Evolutionary conservation across 2,113 vertebrate genomes (phyloP).

Genomic region (Muntiacus reevesi): DNA sequence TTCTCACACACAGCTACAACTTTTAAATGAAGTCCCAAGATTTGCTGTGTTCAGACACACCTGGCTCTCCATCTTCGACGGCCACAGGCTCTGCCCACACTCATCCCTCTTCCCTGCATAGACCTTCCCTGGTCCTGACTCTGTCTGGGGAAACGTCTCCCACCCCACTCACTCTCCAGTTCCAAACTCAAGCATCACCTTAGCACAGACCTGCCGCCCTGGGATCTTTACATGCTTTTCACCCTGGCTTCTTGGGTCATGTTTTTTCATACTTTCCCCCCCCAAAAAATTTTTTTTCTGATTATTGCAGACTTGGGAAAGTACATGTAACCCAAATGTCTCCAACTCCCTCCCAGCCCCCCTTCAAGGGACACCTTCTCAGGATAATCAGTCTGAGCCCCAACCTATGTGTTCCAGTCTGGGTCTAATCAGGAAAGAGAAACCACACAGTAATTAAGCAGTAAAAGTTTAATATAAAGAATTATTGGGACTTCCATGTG

Average conservation of each 20-base stretch:
- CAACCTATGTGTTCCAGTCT: neutral
- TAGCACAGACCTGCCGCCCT: neutral
- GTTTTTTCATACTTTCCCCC: neutral
- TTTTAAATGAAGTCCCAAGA: neutral
- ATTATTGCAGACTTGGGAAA: neutral
- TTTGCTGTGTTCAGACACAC: neutral
- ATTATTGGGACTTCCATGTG: neutral
- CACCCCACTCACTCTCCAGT: neutral
- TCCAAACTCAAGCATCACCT: neutral
- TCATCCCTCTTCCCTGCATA: fast-evolving
- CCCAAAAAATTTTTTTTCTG: neutral
- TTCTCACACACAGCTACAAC: neutral
- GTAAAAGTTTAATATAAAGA: neutral
- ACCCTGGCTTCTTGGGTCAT: neutral
- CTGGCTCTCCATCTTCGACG: fast-evolving
- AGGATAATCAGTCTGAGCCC: neutral
- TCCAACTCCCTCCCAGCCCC: neutral
- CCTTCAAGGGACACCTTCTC: neutral
- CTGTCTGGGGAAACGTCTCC: neutral
- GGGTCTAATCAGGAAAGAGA: neutral
- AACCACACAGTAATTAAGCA: neutral
- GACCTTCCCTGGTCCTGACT: neutral
- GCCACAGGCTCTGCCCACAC: neutral
- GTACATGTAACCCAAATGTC: neutral
- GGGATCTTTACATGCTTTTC: neutral